Base-by-base conservation (phyloP, 2,113 vertebrate species). In the Hylia prasina region DNA sequence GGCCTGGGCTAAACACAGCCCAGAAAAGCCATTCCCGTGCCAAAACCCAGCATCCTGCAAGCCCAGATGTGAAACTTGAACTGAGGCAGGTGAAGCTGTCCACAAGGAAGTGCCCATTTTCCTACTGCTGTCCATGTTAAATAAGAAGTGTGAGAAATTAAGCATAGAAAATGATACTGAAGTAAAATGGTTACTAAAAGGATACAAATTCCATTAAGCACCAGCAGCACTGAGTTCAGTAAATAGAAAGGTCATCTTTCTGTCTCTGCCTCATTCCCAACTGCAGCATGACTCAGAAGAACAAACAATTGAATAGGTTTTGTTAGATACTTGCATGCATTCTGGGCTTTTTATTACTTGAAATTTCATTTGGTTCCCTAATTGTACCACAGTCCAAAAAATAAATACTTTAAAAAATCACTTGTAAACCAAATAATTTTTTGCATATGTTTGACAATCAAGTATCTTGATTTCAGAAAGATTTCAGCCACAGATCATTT, bases 251-350 rank as follows among this genome's bases (percentile, higher is more conserved):
- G 76, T 94, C 94, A 78, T 96, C 82, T 47, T 80, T 92, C 79
- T 86, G 60, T 40, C 60, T 89, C 85, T 95, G 64, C 33, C 56
- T 93, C 68, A 17, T 73, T 97, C 88, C 71, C 68, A 87, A 93
- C 51, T 92, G 94, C 95, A 94, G 89, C 89, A 89, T 95, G 93
- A 95, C 93, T 97, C 95, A 95, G 79, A 94, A 96, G 50, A 93
- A 51, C 81, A 93, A 93, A 93, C 86, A 95, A 90, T 84, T 89
- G 83, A 95, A 92, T 71, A 28, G 76, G 37, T 87, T 96, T 92
- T 91, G 37, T 92, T 83, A 81, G 87, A 94, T 83, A 60, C 51
- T 71, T 83, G 69, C 65, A 61, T 57, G 82, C 39, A 83, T 58
- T 71, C 69, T 81, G 68, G 27, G 15, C 1, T 47, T 90, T 93